Evolutionary conservation across 2,888 invertebrate species (phyloP).

Genomic region (Bibio marci): DNA sequence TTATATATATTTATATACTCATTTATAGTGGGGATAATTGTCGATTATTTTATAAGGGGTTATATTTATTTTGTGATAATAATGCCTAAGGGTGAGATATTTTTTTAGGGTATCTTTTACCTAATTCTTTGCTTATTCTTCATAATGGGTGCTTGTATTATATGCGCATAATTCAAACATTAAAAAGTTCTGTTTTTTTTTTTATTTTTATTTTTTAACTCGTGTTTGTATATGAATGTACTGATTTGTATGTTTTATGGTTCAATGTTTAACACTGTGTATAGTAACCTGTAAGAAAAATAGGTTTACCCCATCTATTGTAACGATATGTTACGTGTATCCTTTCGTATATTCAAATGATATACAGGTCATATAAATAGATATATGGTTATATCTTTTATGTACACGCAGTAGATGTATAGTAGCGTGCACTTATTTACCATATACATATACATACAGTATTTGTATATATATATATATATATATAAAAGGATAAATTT

Average conservation of each 20-base stretch:
- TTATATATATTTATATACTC: too few relatives aligned
- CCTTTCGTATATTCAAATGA: too few relatives aligned
- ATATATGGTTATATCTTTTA: too few relatives aligned
- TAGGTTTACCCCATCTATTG: too few relatives aligned
- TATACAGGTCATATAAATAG: too few relatives aligned
- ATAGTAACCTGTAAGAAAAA: too few relatives aligned
- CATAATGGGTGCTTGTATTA: constrained; percentile 1
- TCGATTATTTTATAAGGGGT: constrained; percentile 1
- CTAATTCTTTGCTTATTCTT: constrained; percentile 1
- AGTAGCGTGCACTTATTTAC: too few relatives aligned
- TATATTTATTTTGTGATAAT: not conserved
- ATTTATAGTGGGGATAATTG: not conserved
- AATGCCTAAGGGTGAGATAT: constrained; percentile 1
- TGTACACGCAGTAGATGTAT: too few relatives aligned
- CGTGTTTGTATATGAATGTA: not conserved
- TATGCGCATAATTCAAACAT: constrained; percentile 2
- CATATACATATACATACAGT: too few relatives aligned
- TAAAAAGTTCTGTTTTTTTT: not conserved
- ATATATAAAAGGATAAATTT: too few relatives aligned
- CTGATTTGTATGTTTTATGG: constrained; percentile 2
- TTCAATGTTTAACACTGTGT: not conserved
- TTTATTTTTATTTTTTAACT: not conserved
- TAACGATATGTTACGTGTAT: too few relatives aligned
- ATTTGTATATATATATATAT: too few relatives aligned
- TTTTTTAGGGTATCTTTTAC: constrained; percentile 1